A percentile compares a stretch with the other conserved stretches of the same genome.
Evolutionary conservation across 2,797 vertebrate species (phyloP).

Genomic region (Philypnodon macrostomus): DNA sequence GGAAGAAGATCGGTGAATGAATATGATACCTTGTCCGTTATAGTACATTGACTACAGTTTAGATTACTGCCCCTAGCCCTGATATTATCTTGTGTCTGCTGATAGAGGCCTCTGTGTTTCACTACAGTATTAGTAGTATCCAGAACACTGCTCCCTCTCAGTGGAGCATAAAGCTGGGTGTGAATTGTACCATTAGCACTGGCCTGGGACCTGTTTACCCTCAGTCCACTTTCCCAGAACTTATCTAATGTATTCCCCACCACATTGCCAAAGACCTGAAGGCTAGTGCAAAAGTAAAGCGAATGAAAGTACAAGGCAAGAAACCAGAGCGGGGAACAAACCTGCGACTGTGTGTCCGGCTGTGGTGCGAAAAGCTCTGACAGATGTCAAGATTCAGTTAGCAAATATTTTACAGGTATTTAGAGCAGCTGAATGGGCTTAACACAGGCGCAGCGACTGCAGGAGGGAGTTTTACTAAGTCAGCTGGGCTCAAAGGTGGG

Average conservation of each 20-base stretch:
- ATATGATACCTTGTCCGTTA: too few relatives aligned
- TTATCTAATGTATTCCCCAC: slow-evolving; percentile 54
- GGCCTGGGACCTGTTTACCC: slow-evolving; percentile 43
- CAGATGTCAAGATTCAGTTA: slow-evolving; percentile 27
- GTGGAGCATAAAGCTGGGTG: slow-evolving; percentile 33
- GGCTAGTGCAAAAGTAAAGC: not conserved
- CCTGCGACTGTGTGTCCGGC: slow-evolving; percentile 22
- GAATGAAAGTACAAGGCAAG: slow-evolving; percentile 21
- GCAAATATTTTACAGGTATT: slow-evolving; percentile 30
- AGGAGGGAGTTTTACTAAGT: not conserved
- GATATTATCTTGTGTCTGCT: slow-evolving; percentile 1
- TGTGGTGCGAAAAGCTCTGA: slow-evolving; percentile 5
- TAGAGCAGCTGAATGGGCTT: not conserved
- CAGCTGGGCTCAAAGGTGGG: not conserved
- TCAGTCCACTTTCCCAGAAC: slow-evolving; percentile 59
- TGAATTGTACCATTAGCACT: slow-evolving; percentile 48
- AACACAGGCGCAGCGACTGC: not conserved
- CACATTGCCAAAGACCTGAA: slow-evolving; percentile 18
- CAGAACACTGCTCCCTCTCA: slow-evolving; percentile 33
- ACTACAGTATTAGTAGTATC: not conserved
- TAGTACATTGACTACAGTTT: too few relatives aligned
- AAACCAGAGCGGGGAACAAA: slow-evolving; percentile 27
- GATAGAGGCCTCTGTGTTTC: not conserved
- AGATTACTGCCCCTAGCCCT: not conserved
- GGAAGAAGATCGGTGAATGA: too few relatives aligned